Evolutionary conservation across 2,888 invertebrate genomes (phyloP).

Genomic region (Drosophila nr. fundita): DNA sequence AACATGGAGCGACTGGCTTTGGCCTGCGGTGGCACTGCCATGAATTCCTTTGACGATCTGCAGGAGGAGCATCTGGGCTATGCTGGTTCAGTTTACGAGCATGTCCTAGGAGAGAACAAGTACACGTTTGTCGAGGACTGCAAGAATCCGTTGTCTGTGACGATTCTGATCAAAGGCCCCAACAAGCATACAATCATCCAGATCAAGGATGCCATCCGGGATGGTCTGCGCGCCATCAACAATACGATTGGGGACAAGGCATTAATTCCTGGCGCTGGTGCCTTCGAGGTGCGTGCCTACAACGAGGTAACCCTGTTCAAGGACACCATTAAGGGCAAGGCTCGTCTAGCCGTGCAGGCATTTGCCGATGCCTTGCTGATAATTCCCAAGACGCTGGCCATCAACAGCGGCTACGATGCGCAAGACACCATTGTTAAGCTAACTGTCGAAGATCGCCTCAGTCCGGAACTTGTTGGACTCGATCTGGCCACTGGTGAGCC

Average conservation of each 20-base stretch:
- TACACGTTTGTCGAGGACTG: slow-evolving; percentile 99
- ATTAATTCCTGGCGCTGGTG: slow-evolving; percentile 97
- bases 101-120: slow-evolving; percentile 98
- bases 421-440: slow-evolving; percentile 98
- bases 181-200: slow-evolving; percentile 97
- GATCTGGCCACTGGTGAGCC: slow-evolving; percentile 96
- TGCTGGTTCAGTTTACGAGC: slow-evolving; percentile 97
- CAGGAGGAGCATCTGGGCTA: slow-evolving; percentile 94
- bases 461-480: slow-evolving; percentile 92
- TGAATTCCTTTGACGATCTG: slow-evolving; percentile 98
- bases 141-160: slow-evolving; percentile 97
- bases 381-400: slow-evolving; percentile 96
- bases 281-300: slow-evolving; percentile 96
- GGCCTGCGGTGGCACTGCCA: slow-evolving; percentile 97
- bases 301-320: slow-evolving; percentile 92
- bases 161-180: slow-evolving; percentile 97
- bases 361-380: slow-evolving; percentile 97
- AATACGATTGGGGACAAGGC: slow-evolving; percentile 97
- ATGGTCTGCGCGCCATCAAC: slow-evolving; percentile 98
- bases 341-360: slow-evolving; percentile 95
- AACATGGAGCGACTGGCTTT: slow-evolving; percentile 99
- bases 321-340: slow-evolving; percentile 94
- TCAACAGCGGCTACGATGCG: slow-evolving; percentile 97
- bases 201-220: slow-evolving; percentile 98
- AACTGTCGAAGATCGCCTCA: slow-evolving; percentile 93